Base-by-base conservation (phyloP, 1,140 invertebrate species). In the Manduca sexta region DNA sequence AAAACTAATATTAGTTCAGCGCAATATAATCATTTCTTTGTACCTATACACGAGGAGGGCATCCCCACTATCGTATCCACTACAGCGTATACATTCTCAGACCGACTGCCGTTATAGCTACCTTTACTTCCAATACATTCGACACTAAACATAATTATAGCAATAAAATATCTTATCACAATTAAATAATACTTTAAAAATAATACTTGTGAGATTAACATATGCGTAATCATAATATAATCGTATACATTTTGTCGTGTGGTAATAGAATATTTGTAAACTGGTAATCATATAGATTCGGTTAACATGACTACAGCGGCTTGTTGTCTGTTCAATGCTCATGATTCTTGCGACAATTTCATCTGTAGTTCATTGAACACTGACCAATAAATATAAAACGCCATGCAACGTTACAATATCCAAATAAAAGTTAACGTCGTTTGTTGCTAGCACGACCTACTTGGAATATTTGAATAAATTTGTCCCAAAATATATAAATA, bases 21-120 rank as follows among this genome's bases (percentile, higher is more conserved):
- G 63, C 75, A 77, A 78, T 81, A 78, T 84, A 82, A 79, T 84
- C 78, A 52, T 78, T 76, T 78, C 75, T 82, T 82, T 81, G 78
- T 84, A 82, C 78, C 66, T 72, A 81, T 70, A 77, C 59, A 69
- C 69, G 74, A 72, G 63, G 64, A 55, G 34, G 21, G 15, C 54
- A 44, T 64, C 63, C n/a, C 69, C 69, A 57, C 77, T 80, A 80
- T 70, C 73, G 56, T 66, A 77, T 50, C 30, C 18, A 18, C 38
- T 31, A 70, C 73, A 74, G 80, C 74, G 63, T 81, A 74, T 69
- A 74, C 74, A 81, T 73, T 72, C 71, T 71, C 64, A 51, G 55
- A 58, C 56, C 60, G 63, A 66, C 69, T 56, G 56, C 63, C 69
- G 64, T 74, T 65, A 68, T 56, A 72, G 70, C 76, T 84, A 84